Conservation (phyloP, 2,888 invertebrate genomes). For the Diaprepes abbreviatus region DNA sequence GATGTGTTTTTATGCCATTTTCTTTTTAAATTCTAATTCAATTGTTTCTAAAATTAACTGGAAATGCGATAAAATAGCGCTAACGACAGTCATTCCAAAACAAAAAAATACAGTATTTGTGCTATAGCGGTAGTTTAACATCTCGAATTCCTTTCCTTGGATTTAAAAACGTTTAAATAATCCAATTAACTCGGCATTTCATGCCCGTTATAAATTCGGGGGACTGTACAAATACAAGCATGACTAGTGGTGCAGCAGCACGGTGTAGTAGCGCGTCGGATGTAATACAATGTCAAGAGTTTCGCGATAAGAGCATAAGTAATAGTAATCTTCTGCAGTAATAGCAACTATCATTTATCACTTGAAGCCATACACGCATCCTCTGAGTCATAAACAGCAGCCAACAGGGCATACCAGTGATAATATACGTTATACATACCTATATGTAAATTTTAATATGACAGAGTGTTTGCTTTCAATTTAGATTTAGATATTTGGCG, state of each 20-base stretch:
- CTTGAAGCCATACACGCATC: constrained; percentile 20
- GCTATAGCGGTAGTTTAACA: too few relatives aligned
- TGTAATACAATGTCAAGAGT: constrained; percentile 17
- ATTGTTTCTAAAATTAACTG: too few relatives aligned
- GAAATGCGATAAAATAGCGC: too few relatives aligned
- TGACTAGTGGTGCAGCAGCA: neutral
- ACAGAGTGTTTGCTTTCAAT: neutral
- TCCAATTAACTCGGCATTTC: neutral
- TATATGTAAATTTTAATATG: constrained; percentile 12
- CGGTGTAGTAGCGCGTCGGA: neutral
- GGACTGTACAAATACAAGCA: constrained; percentile 5
- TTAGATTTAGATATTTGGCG: constrained; percentile 11
- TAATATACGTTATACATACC: constrained; percentile 5
- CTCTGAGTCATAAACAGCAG: constrained; percentile 16
- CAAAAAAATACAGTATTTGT: too few relatives aligned
- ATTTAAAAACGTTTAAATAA: neutral
- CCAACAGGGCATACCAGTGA: neutral
- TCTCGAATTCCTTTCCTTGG: too few relatives aligned
- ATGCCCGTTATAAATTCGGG: neutral
- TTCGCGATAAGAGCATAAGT: constrained; percentile 26
- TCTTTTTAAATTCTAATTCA: too few relatives aligned
- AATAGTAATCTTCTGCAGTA: constrained; percentile 27
- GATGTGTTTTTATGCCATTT: too few relatives aligned
- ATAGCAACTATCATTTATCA: constrained; percentile 33
- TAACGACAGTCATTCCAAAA: too few relatives aligned